Evolutionary conservation across 1,140 invertebrate genomes (phyloP).

Genomic region (Linepithema humile): DNA sequence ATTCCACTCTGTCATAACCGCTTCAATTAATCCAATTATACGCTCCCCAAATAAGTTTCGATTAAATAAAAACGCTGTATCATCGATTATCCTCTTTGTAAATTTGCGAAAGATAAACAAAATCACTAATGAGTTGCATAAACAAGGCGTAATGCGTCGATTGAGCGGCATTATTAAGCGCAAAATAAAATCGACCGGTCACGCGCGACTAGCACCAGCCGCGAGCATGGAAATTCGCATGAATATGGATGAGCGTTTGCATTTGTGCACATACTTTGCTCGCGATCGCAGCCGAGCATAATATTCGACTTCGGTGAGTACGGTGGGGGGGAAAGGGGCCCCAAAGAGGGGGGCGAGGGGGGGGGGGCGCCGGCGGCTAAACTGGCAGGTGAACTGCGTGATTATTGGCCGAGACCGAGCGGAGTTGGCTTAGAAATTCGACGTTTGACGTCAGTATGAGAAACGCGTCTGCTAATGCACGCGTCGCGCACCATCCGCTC

Average conservation of each 20-base stretch:
- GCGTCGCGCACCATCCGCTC: constrained; percentile 41
- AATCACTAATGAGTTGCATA: neutral
- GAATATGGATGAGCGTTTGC: constrained; percentile 61
- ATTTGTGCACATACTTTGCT: constrained; percentile 27
- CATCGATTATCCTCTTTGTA: neutral
- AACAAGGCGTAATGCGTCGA: neutral
- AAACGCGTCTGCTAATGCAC: constrained; percentile 52
- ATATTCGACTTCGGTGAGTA: constrained; percentile 37
- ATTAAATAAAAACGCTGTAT: neutral
- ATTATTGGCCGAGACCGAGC: constrained; percentile 63
- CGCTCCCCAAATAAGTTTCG: neutral
- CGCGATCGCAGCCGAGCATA: constrained; percentile 13
- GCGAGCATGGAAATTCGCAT: constrained; percentile 48
- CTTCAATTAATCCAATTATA: neutral
- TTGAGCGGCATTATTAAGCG: constrained; percentile 22
- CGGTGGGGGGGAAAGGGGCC: neutral
- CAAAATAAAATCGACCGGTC: constrained; percentile 20
- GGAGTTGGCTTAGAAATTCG: constrained; percentile 70
- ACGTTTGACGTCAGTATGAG: constrained; percentile 66
- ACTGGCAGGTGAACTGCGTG: constrained; percentile 48
- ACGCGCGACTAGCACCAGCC: neutral
- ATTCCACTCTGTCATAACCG: neutral
- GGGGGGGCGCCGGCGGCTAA: neutral
- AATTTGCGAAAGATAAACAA: neutral
- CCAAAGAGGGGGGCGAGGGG: neutral